Base-by-base conservation (phyloP, 2,113 vertebrate genomes). In the Polypterus bichir region DNA sequence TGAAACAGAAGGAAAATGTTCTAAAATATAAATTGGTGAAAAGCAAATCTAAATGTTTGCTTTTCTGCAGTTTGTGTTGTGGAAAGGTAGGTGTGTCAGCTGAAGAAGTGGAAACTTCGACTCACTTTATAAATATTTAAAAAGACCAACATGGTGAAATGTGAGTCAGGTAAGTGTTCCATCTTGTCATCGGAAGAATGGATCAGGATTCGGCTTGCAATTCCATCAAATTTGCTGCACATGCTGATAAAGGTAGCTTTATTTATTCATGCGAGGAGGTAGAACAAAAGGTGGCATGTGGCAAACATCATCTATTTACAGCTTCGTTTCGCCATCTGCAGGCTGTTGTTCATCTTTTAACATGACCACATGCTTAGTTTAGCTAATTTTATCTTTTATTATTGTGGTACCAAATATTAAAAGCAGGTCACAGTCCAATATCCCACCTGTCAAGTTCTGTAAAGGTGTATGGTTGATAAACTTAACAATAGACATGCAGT, bases 41-140 rank as follows among this genome's bases (percentile, higher is more conserved):
- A 27, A 27, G 27, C 27, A 27, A 27, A 27, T 27, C 27, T 27
- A 27, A 27, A 27, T 27, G 27, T 27, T 27, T 27, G 27, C 27
- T 27, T 27, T 27, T 27, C 27, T 27, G 27, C 27, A 27, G 27
- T 27, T 27, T 27, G 27, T 84, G 73, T 76, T 80, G 47, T 65
- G 71, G 69, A 64, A 27, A 68, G 63, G 66, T 70, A 66, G 68
- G 64, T 62, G 64, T 47, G 48, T 62, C 65, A 67, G 70, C 52
- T 69, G 76, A 72, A 61, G 74, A 73, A 80, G 78, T 86, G 86
- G 84, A 88, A 86, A 78, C 81, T 77, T 27, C 62, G 51, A 71
- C 74, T 83, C 81, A 81, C 61, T 62, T 86, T 83, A 88, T 88
- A 76, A 85, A 88, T 88, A 84, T 81, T 86, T 78, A 74, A 88